phyloP scores from a whole-genome alignment of 2,797 vertebrate genomes.

The Synanceia verrucosa region DNA sequence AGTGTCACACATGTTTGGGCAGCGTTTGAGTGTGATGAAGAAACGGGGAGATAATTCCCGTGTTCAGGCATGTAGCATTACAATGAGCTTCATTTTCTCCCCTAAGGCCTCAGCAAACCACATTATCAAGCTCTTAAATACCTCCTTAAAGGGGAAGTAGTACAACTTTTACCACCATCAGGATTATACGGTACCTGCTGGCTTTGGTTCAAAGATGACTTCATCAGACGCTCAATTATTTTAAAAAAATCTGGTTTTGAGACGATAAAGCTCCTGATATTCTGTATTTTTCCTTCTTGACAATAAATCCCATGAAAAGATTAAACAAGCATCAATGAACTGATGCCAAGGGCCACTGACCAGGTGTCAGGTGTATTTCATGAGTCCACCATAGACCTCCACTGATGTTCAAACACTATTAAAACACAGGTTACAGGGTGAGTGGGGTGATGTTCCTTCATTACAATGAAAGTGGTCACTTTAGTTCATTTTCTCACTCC shows the following conservation, averaged over 20 bases:
- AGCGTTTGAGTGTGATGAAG: slow-evolving; percentile 40
- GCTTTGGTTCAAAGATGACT: not conserved
- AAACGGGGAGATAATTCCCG: slow-evolving; percentile 15
- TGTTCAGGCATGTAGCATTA: slow-evolving; percentile 30
- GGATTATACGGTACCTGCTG: not conserved
- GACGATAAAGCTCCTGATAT: not conserved
- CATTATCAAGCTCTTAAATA: not conserved
- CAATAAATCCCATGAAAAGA: not conserved
- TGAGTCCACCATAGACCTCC: too few species aligned
- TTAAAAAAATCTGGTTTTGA: not conserved
- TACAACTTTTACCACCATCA: not conserved
- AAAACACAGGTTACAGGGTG: too few species aligned
- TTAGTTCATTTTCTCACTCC: not conserved
- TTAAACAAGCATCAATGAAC: not conserved
- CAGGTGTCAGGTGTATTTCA: too few species aligned
- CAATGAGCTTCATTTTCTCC: slow-evolving; percentile 33
- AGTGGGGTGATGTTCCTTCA: too few species aligned
- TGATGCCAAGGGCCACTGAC: too few species aligned
- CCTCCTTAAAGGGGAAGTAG: not conserved
- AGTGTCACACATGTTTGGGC: slow-evolving; percentile 39
- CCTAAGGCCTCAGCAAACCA: slow-evolving; percentile 5
- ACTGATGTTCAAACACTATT: too few species aligned
- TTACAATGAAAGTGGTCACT: too few species aligned
- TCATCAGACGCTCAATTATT: not conserved
- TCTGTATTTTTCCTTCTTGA: not conserved